Percentiles rank a stretch among this genome's conserved stretches.
Evolutionary conservation across 2,113 vertebrate genomes (phyloP).

Genomic region (Choloepus hoffmanni): DNA sequence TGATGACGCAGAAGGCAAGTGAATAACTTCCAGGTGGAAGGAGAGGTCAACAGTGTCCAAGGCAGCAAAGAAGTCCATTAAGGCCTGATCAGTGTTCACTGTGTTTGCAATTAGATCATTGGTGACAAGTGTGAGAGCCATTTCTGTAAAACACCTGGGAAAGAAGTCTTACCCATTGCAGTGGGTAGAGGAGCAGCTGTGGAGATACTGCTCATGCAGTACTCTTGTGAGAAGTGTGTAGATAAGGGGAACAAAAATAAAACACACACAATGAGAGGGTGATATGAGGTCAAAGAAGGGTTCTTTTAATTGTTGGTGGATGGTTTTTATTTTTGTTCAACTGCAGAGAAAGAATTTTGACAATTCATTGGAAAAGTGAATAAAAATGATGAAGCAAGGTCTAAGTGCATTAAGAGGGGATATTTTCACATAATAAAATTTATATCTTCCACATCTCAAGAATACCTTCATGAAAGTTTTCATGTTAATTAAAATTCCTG

Average conservation of each 20-base stretch:
- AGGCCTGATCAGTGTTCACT: not conserved
- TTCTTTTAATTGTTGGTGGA: not conserved
- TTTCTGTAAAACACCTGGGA: not conserved
- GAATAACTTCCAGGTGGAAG: not conserved
- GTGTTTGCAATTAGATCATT: not conserved
- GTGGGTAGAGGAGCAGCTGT: fast-evolving
- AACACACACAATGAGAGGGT: not conserved
- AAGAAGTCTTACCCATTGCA: not conserved
- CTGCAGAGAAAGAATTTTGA: not conserved
- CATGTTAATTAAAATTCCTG: not conserved
- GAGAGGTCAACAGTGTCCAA: not conserved
- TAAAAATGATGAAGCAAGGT: not conserved
- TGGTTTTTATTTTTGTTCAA: constrained; percentile 14
- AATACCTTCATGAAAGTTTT: not conserved
- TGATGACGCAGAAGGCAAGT: not conserved
- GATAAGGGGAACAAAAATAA: not conserved
- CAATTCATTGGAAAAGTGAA: not conserved
- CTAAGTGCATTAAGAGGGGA: not conserved
- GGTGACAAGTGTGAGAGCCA: not conserved
- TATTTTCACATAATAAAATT: not conserved
- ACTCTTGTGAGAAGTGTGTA: not conserved
- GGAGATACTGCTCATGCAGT: fast-evolving
- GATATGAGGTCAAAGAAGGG: not conserved
- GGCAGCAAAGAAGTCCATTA: not conserved
- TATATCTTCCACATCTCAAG: not conserved